A percentile compares a stretch with the other conserved stretches of the same genome.
Conservation (phyloP, 2,797 vertebrate genomes). For the Cirrhinus mrigala region DNA sequence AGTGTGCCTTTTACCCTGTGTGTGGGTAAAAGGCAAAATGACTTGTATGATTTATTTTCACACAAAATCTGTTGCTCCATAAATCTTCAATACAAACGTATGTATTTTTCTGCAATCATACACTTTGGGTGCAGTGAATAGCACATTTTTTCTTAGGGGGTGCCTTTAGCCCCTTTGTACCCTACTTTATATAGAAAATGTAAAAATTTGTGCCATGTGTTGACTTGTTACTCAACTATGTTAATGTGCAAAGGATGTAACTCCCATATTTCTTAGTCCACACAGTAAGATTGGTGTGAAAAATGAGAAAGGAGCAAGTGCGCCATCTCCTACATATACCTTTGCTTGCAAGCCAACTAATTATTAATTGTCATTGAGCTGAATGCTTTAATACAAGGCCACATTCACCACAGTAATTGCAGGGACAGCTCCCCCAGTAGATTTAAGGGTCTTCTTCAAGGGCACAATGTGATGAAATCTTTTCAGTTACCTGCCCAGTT, state of each 20-base stretch:
- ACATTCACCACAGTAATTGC: not conserved
- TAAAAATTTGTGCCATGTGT: not conserved
- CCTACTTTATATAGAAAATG: not conserved
- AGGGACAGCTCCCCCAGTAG: not conserved
- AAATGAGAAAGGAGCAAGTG: not conserved
- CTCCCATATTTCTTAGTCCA: not conserved
- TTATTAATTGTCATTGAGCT: conserved; percentile 11
- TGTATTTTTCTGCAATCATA: too few relatives aligned
- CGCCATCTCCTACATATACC: not conserved
- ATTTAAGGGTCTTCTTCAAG: conserved; percentile 4
- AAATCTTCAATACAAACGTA: too few relatives aligned
- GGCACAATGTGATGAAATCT: not conserved
- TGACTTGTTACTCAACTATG: not conserved
- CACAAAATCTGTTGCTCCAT: too few relatives aligned
- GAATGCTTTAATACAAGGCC: conserved; percentile 13
- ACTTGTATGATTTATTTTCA: too few relatives aligned
- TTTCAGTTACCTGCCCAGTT: conserved; percentile 6
- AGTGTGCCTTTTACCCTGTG: too few relatives aligned
- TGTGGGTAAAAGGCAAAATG: too few relatives aligned
- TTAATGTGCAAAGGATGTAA: not conserved
- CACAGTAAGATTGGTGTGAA: not conserved
- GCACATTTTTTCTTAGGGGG: too few relatives aligned
- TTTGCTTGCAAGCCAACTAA: not conserved
- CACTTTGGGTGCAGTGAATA: too few relatives aligned
- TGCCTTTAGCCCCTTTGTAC: too few relatives aligned